These are phyloP conservation scores for Trematomus bernacchii DNA, from an alignment of 2,797 vertebrate genomes.

Conservation along the genomic window DNA sequence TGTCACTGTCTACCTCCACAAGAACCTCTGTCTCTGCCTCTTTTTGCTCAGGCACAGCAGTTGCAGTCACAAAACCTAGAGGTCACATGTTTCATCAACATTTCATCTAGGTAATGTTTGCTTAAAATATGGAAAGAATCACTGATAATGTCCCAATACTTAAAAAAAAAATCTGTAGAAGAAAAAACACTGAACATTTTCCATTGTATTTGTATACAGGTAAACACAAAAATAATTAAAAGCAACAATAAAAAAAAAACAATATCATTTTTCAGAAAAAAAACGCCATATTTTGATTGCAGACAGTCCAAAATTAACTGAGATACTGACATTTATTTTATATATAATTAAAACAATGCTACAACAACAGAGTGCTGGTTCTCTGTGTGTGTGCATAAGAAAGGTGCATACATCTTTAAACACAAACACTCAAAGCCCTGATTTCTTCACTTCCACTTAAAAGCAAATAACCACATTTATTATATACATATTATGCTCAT, in stretches of 20 bases:
- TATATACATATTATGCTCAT: too few relatives aligned
- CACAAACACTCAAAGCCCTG: not conserved
- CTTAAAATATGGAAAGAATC: not conserved
- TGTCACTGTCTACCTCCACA: slow-evolving; percentile 39
- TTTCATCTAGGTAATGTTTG: not conserved
- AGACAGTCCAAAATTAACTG: too few relatives aligned
- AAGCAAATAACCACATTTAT: too few relatives aligned
- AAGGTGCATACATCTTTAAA: not conserved
- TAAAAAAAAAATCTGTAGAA: not conserved
- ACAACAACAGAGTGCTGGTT: not conserved
- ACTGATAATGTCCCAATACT: not conserved
- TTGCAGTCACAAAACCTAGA: slow-evolving; percentile 76
- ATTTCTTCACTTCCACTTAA: not conserved
- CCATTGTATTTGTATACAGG: not conserved
- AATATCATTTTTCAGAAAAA: not conserved
- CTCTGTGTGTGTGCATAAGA: not conserved
- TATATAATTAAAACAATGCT: not conserved
- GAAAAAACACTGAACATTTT: not conserved
- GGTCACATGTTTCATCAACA: slow-evolving; percentile 58
- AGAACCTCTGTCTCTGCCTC: slow-evolving; percentile 52
- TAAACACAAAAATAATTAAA: not conserved
- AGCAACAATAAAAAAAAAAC: not conserved
- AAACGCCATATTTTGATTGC: too few relatives aligned
- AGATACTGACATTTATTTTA: too few relatives aligned
- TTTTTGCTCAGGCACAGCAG: slow-evolving; percentile 64